A percentile compares a stretch with the other conserved stretches of the same genome.
Evolutionary conservation across 2,797 vertebrate genomes (phyloP).

Genomic region (Urosaurus nigricauda): DNA sequence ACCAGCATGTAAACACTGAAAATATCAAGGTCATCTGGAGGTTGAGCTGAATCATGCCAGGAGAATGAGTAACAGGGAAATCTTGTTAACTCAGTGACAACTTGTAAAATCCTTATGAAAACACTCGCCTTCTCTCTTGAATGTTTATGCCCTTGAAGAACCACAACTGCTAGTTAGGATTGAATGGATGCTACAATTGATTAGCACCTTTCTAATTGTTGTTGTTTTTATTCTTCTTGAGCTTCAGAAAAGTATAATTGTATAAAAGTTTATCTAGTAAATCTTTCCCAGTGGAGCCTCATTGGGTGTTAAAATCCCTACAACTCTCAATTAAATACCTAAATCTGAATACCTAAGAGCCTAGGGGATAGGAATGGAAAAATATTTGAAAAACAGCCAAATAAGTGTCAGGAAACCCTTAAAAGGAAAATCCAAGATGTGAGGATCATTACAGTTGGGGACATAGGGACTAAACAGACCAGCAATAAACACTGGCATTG

Average conservation of each 20-base stretch:
- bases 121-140: neutral
- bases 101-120: constrained; percentile 6
- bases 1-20: constrained; percentile 54
- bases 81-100: constrained; percentile 14
- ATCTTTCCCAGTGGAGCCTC: neutral
- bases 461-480: too few species aligned
- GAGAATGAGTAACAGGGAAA: neutral
- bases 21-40: constrained; percentile 51
- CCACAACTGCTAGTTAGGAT: neutral
- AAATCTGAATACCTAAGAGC: neutral
- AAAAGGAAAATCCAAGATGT: too few species aligned
- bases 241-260: neutral
- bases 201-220: constrained; percentile 8
- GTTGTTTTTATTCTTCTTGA: neutral
- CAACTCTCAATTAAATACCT: neutral
- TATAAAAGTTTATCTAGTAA: neutral
- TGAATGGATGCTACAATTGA: neutral
- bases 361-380: neutral
- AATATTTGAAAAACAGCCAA: too few species aligned
- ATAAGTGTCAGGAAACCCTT: too few species aligned
- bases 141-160: neutral
- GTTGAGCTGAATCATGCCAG: constrained; percentile 23
- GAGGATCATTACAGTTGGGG: too few species aligned
- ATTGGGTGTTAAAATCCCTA: neutral
- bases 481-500: too few species aligned